These are phyloP conservation scores for Ophioninae sp. DNA, from an alignment of 2,888 invertebrate species.

Conservation along the genomic window DNA sequence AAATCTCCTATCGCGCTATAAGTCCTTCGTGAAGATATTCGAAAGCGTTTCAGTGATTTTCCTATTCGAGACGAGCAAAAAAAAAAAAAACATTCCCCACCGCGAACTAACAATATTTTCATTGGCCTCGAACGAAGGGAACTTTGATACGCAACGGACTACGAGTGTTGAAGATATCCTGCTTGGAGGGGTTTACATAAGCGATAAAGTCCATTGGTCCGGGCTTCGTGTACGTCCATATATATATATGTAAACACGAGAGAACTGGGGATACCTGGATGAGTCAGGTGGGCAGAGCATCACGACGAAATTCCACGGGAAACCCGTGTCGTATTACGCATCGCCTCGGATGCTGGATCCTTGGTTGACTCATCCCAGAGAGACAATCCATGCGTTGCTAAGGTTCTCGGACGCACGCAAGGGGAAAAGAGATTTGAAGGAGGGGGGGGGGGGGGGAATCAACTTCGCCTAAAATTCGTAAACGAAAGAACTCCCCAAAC, in stretches of 20 bases:
- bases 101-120: too few species aligned
- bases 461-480: not conserved
- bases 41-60: too few species aligned
- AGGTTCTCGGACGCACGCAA: not conserved
- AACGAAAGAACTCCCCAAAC: not conserved
- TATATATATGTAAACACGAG: too few species aligned
- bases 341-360: constrained; percentile 42
- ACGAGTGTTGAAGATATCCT: not conserved
- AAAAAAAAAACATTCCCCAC: too few species aligned
- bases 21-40: too few species aligned
- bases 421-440: too few species aligned
- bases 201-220: not conserved
- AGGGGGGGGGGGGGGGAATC: not conserved
- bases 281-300: constrained; percentile 52
- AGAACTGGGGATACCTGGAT: constrained; percentile 50
- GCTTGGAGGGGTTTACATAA: not conserved
- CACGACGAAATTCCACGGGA: constrained; percentile 60
- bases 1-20: too few species aligned
- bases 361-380: constrained; percentile 56
- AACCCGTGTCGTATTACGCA: constrained; percentile 28
- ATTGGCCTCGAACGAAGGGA: too few species aligned
- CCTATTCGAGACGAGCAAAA: too few species aligned
- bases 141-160: too few species aligned
- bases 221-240: too few species aligned
- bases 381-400: constrained; percentile 16